These are phyloP conservation scores for Agrotis segetum DNA, from an alignment of 2,888 invertebrate genomes.

Conservation along the genomic window DNA sequence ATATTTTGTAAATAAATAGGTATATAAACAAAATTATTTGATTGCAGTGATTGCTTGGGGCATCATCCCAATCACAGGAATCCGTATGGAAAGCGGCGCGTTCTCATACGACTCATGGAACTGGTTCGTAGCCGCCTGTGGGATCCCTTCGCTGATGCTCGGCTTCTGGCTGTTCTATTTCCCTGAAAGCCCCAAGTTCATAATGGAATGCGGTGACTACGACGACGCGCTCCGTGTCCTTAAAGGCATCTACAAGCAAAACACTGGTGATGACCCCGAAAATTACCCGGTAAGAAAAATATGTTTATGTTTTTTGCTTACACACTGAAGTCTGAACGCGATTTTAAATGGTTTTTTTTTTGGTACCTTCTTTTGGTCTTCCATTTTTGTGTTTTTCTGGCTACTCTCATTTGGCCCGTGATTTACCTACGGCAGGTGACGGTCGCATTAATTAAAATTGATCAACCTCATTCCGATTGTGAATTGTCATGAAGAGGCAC, in stretches of 20 bases:
- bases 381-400: no score
- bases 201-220: conserved; percentile 95
- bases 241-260: conserved; percentile 93
- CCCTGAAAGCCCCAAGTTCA: conserved; percentile 96
- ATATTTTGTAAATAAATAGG: no score
- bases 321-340: neutral
- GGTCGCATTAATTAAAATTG: no score
- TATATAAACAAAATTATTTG: conserved; percentile 2
- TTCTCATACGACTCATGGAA: conserved; percentile 96
- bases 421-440: no score
- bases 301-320: neutral
- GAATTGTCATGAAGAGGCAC: no score
- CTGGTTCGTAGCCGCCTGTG: conserved; percentile 94
- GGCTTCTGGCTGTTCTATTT: conserved; percentile 94
- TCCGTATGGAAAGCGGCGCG: conserved; percentile 89
- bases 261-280: conserved; percentile 93
- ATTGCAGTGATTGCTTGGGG: conserved; percentile 94
- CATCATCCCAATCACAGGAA: conserved; percentile 93
- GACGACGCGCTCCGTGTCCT: conserved; percentile 94
- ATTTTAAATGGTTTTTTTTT: no score
- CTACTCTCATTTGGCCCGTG: no score
- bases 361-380: no score
- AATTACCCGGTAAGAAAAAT: conserved; percentile 92
- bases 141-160: conserved; percentile 93
- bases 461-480: no score